A percentile compares a stretch with the other conserved stretches of the same genome.
These are phyloP conservation scores for Ctenodactylus gundi DNA, from an alignment of 2,113 vertebrate genomes.

Conservation along the genomic window DNA sequence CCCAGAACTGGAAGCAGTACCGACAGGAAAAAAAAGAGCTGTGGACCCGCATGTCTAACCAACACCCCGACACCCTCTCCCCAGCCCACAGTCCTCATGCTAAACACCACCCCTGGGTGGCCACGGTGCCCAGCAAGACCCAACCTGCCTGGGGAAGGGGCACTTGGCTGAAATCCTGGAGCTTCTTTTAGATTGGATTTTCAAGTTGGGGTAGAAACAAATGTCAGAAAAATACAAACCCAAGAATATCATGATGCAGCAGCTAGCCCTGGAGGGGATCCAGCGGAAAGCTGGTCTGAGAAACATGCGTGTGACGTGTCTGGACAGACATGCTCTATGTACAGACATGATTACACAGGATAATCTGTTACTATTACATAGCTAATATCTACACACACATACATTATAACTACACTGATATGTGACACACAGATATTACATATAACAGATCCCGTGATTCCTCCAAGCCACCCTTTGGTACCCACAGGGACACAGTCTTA, in stretches of 20 bases:
- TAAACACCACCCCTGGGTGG: no score
- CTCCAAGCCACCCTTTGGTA: background rate
- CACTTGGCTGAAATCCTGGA: background rate
- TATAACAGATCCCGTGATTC: no score
- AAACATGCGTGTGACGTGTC: background rate
- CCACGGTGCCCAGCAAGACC: no score
- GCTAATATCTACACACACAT: background rate
- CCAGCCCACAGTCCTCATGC: no score
- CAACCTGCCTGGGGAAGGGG: background rate
- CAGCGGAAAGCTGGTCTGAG: background rate
- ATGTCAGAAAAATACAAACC: background rate
- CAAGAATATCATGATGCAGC: background rate
- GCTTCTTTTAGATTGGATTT: background rate
- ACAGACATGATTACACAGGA: background rate
- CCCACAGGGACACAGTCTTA: background rate
- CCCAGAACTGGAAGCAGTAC: background rate
- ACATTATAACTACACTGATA: background rate
- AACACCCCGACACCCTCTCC: background rate
- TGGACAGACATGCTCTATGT: no score
- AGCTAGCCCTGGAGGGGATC: background rate
- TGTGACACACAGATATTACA: background rate
- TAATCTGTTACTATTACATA: no score
- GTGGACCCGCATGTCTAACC: background rate
- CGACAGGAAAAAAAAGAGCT: background rate
- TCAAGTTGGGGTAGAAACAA: background rate